Conservation (phyloP, 2,888 invertebrate genomes). For the Pelosia muscerda region DNA sequence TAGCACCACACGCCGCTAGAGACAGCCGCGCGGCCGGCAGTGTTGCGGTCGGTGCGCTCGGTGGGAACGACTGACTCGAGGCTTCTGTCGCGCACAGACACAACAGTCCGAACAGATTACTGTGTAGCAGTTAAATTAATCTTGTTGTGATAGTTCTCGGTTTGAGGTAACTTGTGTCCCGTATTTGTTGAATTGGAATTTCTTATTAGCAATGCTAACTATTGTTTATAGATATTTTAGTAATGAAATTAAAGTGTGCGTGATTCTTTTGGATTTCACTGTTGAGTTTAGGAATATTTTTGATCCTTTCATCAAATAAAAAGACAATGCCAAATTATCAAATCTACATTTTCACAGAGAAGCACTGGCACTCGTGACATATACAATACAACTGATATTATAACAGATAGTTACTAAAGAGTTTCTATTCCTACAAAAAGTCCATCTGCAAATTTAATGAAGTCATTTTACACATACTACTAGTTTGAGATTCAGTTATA, state of each 20-base stretch:
- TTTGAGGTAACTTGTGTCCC: slow-evolving; percentile 1
- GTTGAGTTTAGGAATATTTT: too few species aligned
- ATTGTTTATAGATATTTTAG: neutral
- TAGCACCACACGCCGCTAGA: neutral
- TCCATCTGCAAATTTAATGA: too few species aligned
- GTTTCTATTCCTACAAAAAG: too few species aligned
- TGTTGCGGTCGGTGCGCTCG: slow-evolving; percentile 44
- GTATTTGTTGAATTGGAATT: neutral
- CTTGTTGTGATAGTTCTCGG: slow-evolving; percentile 1
- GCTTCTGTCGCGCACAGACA: slow-evolving; percentile 16
- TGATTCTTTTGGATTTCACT: neutral
- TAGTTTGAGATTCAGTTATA: too few species aligned
- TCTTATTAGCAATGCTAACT: neutral
- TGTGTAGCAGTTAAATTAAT: slow-evolving; percentile 29
- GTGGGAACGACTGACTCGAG: slow-evolving; percentile 20
- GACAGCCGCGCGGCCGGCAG: neutral
- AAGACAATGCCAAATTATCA: too few species aligned
- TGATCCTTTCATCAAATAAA: too few species aligned
- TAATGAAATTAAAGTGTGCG: neutral
- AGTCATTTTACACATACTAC: too few species aligned
- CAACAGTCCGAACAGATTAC: slow-evolving; percentile 11
- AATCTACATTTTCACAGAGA: too few species aligned
- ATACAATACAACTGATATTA: too few species aligned
- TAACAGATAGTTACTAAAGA: too few species aligned
- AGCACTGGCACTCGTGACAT: too few species aligned